Evolutionary conservation across 2,888 invertebrate species (phyloP), one percentile per base, ranked within the genome.

Genomic region (Pantelozetes paolii): DNA sequence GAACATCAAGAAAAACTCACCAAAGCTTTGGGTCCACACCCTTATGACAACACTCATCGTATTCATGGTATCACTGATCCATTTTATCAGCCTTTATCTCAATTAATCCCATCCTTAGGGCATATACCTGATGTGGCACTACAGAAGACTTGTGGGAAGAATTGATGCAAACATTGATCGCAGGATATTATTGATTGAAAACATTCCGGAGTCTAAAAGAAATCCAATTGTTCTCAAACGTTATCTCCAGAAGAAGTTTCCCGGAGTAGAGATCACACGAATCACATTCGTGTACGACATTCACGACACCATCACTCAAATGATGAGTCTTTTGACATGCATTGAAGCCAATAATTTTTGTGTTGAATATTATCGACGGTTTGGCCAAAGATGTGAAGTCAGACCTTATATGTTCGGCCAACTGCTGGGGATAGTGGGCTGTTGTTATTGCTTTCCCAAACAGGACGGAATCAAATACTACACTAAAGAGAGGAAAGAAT

Each of bases 1-100:
- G 59, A 95, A 95, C 83, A 83, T 96, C 71, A 87, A 88, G 77
- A 54, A 76, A 45, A 45, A 50, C 8, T 76, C 75, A n/a, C 32
- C 54, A 30, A 23, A 67, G 11, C 40, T 75, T 32, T 76, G 72
- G 72, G 48, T 76, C 26, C 76, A 74, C 40, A 48, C 71, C 15
- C 15, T 74, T 8, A 59, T 42, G 26, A 57, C 74, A 13, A 30
- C 54, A 20, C 0, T 36, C 9, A 54, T 74, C 13, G 73, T 72
- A n/a, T 0, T 72, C 36, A 2, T 72, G 30, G 72, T 45, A 32
- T 2, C 20, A 30, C 28, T 64, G 26, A 5, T 15, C 18, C 28
- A 67, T 11, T 15, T 64, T 20, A 8, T 50, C 2, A 8, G 48
- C 18, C 13, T 45, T 6, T n/a, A 8, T 45, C 23, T 36, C 3